Conservation (phyloP, 2,113 vertebrate genomes). For the mouse (Mus musculus) region DNA sequence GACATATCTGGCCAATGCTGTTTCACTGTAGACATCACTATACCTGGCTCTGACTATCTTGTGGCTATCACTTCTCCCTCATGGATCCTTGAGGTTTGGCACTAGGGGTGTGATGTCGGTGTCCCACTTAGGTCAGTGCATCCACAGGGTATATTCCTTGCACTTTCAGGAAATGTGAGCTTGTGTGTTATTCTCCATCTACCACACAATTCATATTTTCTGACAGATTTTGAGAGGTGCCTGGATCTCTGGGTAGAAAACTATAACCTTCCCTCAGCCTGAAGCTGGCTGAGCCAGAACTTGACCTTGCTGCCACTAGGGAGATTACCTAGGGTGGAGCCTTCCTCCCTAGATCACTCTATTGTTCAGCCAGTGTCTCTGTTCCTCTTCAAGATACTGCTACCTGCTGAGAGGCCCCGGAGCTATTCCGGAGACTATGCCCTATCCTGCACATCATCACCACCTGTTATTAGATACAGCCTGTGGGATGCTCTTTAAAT, state of each 20-base stretch:
- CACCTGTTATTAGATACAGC: neutral
- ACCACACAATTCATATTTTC: neutral
- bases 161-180: neutral
- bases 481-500: neutral
- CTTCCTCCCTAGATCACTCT: no score
- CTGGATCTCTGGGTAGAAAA: neutral
- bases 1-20: neutral
- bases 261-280: no score
- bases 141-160: neutral
- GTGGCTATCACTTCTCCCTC: neutral
- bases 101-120: neutral
- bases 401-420: no score
- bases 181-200: neutral
- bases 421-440: no score
- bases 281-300: no score
- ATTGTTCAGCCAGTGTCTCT: no score
- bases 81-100: neutral
- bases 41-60: neutral
- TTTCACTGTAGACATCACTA: neutral
- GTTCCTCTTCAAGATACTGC: no score
- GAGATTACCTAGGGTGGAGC: no score
- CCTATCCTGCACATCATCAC: no score
- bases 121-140: neutral
- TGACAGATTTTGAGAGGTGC: neutral
- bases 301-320: no score